These are phyloP conservation scores for Cacajao melanocephalus DNA, from an alignment of 2,797 vertebrate genomes.

Conservation along the genomic window DNA sequence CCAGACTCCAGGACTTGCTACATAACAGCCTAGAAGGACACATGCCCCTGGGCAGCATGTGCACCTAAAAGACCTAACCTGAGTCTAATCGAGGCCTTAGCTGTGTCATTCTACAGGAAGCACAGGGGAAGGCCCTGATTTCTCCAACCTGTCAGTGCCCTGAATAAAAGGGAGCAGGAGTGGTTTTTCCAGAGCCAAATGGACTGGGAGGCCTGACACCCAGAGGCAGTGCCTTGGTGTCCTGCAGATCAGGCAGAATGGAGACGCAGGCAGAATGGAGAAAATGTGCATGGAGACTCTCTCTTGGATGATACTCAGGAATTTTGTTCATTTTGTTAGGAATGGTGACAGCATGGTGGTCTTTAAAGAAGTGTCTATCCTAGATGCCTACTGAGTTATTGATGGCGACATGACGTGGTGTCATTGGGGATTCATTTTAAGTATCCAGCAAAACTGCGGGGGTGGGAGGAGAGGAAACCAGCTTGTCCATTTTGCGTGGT, in stretches of 20 bases:
- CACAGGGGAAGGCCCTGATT: background rate
- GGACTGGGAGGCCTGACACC: background rate
- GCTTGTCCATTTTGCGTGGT: accelerated
- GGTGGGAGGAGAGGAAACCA: background rate
- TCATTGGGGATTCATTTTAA: background rate
- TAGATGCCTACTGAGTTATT: background rate
- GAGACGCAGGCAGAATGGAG: background rate
- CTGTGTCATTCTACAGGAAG: background rate
- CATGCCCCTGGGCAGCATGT: accelerated
- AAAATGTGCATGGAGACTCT: background rate
- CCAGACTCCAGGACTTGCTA: accelerated
- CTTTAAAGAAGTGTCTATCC: background rate
- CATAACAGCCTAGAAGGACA: accelerated
- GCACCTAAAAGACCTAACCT: background rate
- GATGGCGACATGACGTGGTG: accelerated
- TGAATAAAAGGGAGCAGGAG: background rate
- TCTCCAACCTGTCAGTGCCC: accelerated
- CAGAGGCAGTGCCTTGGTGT: accelerated
- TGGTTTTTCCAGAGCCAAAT: background rate
- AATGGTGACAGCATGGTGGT: background rate
- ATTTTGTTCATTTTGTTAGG: background rate
- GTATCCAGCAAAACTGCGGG: background rate
- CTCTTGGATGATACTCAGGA: background rate
- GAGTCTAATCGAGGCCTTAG: background rate
- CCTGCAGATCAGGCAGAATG: background rate